phyloP scores from a whole-genome alignment of 2,113 vertebrate species.

The Eleginops maclovinus region DNA sequence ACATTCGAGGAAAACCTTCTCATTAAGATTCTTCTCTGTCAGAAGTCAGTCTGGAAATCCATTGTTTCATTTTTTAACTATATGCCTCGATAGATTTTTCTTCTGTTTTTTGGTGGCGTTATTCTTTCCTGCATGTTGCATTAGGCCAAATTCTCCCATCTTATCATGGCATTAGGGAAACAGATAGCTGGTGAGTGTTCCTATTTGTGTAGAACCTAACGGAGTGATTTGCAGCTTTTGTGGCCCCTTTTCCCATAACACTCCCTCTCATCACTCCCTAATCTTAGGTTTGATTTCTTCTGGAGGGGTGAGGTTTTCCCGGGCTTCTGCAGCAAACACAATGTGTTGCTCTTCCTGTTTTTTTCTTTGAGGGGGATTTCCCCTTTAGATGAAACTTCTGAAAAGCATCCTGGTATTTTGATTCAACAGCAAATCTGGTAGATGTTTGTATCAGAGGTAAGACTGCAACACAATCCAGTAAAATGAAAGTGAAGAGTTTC shows the following conservation, averaged over 20 bases:
- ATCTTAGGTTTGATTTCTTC: not conserved
- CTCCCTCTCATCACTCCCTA: not conserved
- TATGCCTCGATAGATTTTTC: not conserved
- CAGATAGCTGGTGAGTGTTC: not conserved
- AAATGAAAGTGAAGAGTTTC: not conserved
- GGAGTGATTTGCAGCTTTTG: not conserved
- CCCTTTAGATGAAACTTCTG: not conserved
- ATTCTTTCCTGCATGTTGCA: not conserved
- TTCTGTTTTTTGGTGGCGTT: not conserved
- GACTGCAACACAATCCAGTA: not conserved
- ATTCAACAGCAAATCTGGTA: not conserved
- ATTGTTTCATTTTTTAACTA: not conserved
- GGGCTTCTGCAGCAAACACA: not conserved
- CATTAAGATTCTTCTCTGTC: not conserved
- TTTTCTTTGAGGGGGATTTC: not conserved
- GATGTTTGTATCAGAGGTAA: not conserved
- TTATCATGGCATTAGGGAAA: not conserved
- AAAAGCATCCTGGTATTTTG: not conserved
- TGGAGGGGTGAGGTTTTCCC: not conserved
- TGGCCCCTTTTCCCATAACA: not conserved
- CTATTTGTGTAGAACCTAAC: not conserved
- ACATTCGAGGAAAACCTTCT: not conserved
- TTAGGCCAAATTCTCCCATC: not conserved
- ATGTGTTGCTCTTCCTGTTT: not conserved
- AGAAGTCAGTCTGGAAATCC: not conserved